A percentile compares a stretch with the other conserved stretches of the same genome.
Evolutionary conservation across 2,113 vertebrate genomes (phyloP).

Genomic region (Acrocephalus arundinaceus): DNA sequence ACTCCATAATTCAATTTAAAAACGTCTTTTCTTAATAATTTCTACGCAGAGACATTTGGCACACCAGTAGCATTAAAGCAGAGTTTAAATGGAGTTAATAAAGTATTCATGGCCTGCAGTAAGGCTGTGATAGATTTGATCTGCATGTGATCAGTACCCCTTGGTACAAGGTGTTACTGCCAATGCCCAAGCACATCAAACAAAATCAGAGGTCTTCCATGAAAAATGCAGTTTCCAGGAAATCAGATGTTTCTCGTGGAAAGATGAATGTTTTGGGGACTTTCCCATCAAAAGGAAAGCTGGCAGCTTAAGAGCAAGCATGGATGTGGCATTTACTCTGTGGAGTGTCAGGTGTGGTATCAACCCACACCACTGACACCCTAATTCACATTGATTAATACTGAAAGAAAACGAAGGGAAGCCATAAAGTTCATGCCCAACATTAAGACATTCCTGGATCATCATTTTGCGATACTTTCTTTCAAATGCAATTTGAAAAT

Average conservation of each 20-base stretch:
- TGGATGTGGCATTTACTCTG: fast-evolving
- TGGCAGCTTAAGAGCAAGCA: background rate
- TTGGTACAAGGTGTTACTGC: background rate
- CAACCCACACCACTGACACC: fast-evolving
- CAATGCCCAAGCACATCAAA: fast-evolving
- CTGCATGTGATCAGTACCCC: background rate
- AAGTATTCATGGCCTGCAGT: constrained; percentile 25
- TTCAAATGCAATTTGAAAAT: background rate
- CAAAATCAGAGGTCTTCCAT: background rate
- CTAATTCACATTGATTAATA: background rate
- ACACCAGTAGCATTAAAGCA: background rate
- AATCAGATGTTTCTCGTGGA: fast-evolving
- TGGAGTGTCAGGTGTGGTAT: fast-evolving
- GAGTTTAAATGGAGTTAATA: constrained; percentile 47
- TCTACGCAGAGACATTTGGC: background rate
- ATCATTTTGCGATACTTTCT: fast-evolving
- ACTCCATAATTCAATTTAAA: background rate
- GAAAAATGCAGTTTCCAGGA: background rate
- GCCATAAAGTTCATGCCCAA: background rate
- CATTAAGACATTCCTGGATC: background rate
- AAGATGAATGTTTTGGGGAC: fast-evolving
- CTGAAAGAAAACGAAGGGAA: background rate
- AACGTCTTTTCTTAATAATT: background rate
- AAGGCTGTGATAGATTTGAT: background rate
- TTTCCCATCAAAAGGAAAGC: background rate